These are phyloP conservation scores for Drosophila leontia DNA, from an alignment of 1,140 invertebrate species.

Conservation along the genomic window DNA sequence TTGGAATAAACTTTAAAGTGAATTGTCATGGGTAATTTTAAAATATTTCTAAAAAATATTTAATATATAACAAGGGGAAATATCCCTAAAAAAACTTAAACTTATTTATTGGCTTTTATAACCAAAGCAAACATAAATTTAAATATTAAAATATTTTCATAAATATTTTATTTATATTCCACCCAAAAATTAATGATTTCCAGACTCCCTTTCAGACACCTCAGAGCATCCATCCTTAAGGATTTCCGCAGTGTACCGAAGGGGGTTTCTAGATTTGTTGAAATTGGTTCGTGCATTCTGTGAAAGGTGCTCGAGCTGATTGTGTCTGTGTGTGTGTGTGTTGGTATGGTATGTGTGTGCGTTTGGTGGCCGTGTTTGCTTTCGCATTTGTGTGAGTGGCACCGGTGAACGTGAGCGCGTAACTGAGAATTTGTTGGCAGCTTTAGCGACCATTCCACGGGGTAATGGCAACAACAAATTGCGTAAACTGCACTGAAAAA, in stretches of 20 bases:
- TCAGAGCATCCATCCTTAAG: background rate
- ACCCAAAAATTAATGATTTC: background rate
- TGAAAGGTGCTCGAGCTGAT: conserved; percentile 48
- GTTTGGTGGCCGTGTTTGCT: conserved; percentile 19
- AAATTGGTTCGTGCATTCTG: conserved; percentile 47
- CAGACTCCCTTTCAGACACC: background rate
- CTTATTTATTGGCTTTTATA: no score
- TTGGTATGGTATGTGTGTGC: conserved; percentile 1
- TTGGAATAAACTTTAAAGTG: no score
- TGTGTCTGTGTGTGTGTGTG: conserved; percentile 21
- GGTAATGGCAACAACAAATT: conserved; percentile 48
- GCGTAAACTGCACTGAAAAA: conserved; percentile 35
- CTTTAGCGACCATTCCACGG: conserved; percentile 44
- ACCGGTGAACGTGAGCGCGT: conserved; percentile 50
- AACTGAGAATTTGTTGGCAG: conserved; percentile 62
- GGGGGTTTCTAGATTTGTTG: conserved; percentile 23
- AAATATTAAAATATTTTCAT: no score
- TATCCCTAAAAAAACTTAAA: no score
- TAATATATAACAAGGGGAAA: no score
- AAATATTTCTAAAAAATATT: no score
- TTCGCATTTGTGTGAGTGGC: conserved; percentile 18
- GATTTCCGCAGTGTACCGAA: conserved; percentile 4
- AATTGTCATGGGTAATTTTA: no score
- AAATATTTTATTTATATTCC: no score
- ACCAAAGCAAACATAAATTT: no score